These are phyloP conservation scores for Alouatta palliata DNA, from an alignment of 2,113 vertebrate genomes.

Conservation along the genomic window DNA sequence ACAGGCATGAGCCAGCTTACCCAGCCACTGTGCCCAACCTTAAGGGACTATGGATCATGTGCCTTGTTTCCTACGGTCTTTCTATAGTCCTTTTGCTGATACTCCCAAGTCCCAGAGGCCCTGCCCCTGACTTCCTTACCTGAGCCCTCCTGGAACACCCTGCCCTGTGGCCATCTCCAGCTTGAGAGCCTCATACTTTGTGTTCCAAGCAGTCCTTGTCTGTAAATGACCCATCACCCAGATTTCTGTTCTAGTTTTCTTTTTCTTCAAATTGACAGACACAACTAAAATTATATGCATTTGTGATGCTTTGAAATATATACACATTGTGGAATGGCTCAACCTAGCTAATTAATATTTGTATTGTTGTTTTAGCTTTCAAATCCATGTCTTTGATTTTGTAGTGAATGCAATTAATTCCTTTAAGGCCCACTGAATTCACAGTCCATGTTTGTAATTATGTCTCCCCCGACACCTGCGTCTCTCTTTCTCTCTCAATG, in stretches of 20 bases:
- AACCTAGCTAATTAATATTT: background rate
- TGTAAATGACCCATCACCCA: background rate
- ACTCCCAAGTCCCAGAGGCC: background rate
- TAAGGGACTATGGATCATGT: background rate
- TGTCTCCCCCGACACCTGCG: too few species aligned
- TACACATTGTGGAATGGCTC: background rate
- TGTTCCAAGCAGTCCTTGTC: background rate
- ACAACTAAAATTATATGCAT: background rate
- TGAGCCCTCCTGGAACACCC: background rate
- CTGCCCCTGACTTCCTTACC: background rate
- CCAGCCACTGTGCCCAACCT: background rate
- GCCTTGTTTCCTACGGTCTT: background rate
- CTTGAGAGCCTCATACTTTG: background rate
- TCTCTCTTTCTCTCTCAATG: background rate
- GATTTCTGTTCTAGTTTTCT: constrained; percentile 1
- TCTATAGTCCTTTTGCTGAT: background rate
- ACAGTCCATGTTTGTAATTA: background rate
- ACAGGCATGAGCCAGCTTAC: too few species aligned
- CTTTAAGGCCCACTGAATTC: constrained; percentile 31
- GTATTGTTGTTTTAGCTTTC: background rate
- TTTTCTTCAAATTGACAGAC: background rate
- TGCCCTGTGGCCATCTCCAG: background rate
- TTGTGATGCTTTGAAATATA: background rate
- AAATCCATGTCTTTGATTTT: constrained; percentile 19
- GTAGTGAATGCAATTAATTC: background rate